Evolutionary conservation across 2,797 vertebrate genomes (phyloP).

Genomic region (Agapornis canus): DNA sequence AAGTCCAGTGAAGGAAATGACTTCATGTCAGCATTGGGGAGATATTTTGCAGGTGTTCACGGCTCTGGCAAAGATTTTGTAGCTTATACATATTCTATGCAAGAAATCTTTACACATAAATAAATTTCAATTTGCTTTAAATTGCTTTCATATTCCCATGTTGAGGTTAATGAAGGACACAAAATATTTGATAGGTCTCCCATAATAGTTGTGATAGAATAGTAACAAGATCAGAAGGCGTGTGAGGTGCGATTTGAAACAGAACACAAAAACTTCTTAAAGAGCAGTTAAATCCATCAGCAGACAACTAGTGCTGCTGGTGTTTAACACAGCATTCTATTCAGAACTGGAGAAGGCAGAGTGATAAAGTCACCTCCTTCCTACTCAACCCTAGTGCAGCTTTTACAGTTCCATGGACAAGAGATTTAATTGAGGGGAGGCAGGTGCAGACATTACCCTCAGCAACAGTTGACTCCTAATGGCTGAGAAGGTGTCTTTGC

Average conservation of each 20-base stretch:
- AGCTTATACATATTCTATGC: not conserved
- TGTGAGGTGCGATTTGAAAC: not conserved
- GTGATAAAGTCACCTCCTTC: not conserved
- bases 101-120: not conserved
- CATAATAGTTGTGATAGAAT: not conserved
- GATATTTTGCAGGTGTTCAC: constrained; percentile 39
- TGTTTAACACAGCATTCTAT: not conserved
- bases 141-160: not conserved
- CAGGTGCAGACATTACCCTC: not conserved
- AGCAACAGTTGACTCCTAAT: not conserved
- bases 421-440: not conserved
- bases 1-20: constrained; percentile 3
- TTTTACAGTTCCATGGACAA: not conserved
- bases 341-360: not conserved
- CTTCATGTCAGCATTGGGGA: not conserved
- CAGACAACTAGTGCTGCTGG: not conserved
- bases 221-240: not conserved
- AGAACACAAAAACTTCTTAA: not conserved
- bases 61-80: not conserved
- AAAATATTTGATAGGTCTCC: not conserved
- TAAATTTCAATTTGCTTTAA: not conserved
- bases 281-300: not conserved
- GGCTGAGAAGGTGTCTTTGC: not conserved
- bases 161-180: constrained; percentile 16
- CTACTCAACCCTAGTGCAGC: not conserved